These are phyloP conservation scores for Crenuchus spilurus DNA, from an alignment of 2,797 vertebrate genomes.

Conservation along the genomic window DNA sequence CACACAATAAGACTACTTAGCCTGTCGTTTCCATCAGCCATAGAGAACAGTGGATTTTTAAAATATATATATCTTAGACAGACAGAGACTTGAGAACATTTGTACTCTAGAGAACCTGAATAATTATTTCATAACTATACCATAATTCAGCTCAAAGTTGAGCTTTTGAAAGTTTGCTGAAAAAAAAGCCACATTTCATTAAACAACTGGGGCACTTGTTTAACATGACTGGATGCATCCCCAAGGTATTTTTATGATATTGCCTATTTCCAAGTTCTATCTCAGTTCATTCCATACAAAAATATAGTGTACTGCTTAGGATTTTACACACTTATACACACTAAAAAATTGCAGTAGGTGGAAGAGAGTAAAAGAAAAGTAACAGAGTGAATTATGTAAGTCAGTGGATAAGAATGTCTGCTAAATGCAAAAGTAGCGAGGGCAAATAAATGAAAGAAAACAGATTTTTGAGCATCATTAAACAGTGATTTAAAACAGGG, in stretches of 20 bases:
- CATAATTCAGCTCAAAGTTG: slow-evolving; percentile 33
- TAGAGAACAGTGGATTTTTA: not conserved
- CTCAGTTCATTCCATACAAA: not conserved
- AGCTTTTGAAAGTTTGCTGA: slow-evolving; percentile 25
- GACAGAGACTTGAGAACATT: slow-evolving; percentile 5
- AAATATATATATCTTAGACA: not conserved
- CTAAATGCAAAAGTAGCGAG: no score
- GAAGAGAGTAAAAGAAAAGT: no score
- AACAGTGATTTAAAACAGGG: no score
- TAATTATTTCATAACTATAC: slow-evolving; percentile 31
- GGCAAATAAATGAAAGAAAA: no score
- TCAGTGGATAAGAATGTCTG: no score
- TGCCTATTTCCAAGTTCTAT: slow-evolving; percentile 15
- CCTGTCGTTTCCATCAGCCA: not conserved
- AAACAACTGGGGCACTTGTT: slow-evolving; percentile 38
- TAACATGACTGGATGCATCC: slow-evolving; percentile 24
- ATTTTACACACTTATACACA: no score
- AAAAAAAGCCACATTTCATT: slow-evolving; percentile 44
- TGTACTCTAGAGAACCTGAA: slow-evolving; percentile 17
- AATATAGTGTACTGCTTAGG: not conserved
- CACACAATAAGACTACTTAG: slow-evolving; percentile 27
- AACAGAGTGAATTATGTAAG: no score
- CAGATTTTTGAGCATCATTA: no score
- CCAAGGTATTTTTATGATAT: slow-evolving; percentile 12
- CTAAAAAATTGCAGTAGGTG: no score